Evolutionary conservation across 1,140 invertebrate genomes (phyloP), one percentile per base, ranked within the genome.

Genomic region (Chelonus insularis): DNA sequence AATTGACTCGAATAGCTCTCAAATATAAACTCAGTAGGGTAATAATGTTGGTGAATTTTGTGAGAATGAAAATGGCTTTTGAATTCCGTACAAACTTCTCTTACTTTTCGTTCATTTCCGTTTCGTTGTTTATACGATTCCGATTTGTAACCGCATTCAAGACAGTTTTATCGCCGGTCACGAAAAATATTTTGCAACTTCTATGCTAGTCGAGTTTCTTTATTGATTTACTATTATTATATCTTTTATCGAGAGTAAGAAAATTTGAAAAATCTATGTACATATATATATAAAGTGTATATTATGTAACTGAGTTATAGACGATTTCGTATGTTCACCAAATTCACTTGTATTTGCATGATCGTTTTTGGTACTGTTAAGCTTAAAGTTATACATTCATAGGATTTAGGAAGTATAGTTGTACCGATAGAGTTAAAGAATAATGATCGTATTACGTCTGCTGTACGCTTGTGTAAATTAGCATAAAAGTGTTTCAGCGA

Each of bases 401-500:
- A 6, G 5, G 11, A 25, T 5, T n/a, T 4, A 18, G 18, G 23
- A 29, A 25, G 11, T 4, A 23, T 4, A 6, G 4, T 0, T 8
- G 2, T 29, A 7, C 21, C 9, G 8, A 14, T 50, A n/a, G 23
- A 25, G 23, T 50, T 50, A 25, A 1, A 50, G n/a, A 7, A 50
- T 50, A 50, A 50, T 21, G 20, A 50, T 36, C 32, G 29, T 54
- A 54, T 54, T 20, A 39, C 14, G n/a, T 12, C 18, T 14, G 32
- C 5, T 32, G 12, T 12, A 32, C 5, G 25, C 50, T 18, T 20
- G 14, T 43, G 16, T 14, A 29, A 41, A 56, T 56, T 56, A 39
- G 18, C 50, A 52, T 52, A 36, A 52, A 52, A n/a, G 50, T 47
- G 56, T 47, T 57, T 11, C 6, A 21, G 37, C 32, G 57, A 50